Evolutionary conservation across 2,797 vertebrate genomes (phyloP).

Genomic region (Pipistrellus pygmaeus): DNA sequence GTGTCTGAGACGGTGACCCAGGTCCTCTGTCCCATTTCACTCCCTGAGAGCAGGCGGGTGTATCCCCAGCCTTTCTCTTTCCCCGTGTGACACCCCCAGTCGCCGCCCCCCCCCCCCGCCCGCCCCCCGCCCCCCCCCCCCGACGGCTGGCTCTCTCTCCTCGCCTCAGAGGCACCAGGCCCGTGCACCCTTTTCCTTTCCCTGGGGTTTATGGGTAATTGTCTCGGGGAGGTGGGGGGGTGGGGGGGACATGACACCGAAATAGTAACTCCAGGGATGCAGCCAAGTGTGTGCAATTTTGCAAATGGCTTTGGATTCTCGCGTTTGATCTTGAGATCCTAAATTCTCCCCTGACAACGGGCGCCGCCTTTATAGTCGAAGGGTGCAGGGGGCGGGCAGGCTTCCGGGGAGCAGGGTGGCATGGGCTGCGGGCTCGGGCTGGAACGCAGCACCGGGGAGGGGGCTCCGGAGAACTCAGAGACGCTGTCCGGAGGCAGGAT

Average conservation of each 20-base stretch:
- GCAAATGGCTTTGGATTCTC: background rate
- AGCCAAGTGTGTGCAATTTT: background rate
- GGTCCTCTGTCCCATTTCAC: rapidly evolving
- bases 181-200: too few relatives aligned
- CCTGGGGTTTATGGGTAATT: background rate
- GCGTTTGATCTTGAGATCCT: background rate
- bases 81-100: rapidly evolving
- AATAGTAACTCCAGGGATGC: background rate
- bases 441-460: background rate
- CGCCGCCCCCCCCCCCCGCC: too few relatives aligned
- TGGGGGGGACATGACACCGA: background rate
- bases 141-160: background rate
- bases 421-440: rapidly evolving
- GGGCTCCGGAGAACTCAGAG: background rate
- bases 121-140: too few relatives aligned
- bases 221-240: background rate
- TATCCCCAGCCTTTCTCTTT: rapidly evolving
- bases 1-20: background rate
- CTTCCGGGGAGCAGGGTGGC: background rate
- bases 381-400: background rate
- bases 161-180: background rate
- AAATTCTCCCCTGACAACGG: background rate
- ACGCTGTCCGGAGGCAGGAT: rapidly evolving
- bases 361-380: background rate
- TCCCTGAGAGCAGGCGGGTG: background rate